Evolutionary conservation across 2,888 invertebrate genomes (phyloP).

Genomic region (Poecilobothrus nobilitatus): DNA sequence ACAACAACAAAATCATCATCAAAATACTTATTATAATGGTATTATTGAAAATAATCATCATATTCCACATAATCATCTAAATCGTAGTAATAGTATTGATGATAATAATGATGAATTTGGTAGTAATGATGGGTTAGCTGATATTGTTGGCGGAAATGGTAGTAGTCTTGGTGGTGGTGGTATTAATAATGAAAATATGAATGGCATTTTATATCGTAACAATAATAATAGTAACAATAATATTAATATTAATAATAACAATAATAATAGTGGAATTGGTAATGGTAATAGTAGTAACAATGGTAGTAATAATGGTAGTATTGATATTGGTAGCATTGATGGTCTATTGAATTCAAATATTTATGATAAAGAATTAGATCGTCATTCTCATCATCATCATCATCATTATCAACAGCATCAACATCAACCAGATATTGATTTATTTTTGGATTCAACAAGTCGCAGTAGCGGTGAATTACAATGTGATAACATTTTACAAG

Average conservation of each 20-base stretch:
- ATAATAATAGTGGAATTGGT: slow-evolving; percentile 15
- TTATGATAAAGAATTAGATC: slow-evolving; percentile 7
- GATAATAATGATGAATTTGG: not conserved
- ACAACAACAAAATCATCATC: slow-evolving; percentile 19
- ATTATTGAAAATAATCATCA: slow-evolving; percentile 20
- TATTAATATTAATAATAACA: slow-evolving; percentile 18
- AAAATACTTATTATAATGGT: slow-evolving; percentile 18
- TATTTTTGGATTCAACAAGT: slow-evolving; percentile 43
- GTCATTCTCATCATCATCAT: slow-evolving; percentile 23
- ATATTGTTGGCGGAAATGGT: slow-evolving; percentile 21
- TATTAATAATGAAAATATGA: slow-evolving; percentile 1
- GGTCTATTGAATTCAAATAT: not conserved
- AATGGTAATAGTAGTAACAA: slow-evolving; percentile 1
- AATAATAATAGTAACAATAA: slow-evolving; percentile 21
- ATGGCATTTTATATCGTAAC: slow-evolving; percentile 11
- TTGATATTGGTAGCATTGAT: not conserved
- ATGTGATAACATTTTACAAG: slow-evolving; percentile 36
- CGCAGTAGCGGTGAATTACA: slow-evolving; percentile 41
- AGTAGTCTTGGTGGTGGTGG: slow-evolving; percentile 3
- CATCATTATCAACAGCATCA: slow-evolving; percentile 24
- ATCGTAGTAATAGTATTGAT: slow-evolving; percentile 9
- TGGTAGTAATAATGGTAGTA: not conserved
- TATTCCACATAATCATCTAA: slow-evolving; percentile 7
- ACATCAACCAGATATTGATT: slow-evolving; percentile 39
- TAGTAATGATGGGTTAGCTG: slow-evolving; percentile 21